Evolutionary conservation across 2,113 vertebrate genomes (phyloP).

Genomic region (Todiramphus saurophagus): DNA sequence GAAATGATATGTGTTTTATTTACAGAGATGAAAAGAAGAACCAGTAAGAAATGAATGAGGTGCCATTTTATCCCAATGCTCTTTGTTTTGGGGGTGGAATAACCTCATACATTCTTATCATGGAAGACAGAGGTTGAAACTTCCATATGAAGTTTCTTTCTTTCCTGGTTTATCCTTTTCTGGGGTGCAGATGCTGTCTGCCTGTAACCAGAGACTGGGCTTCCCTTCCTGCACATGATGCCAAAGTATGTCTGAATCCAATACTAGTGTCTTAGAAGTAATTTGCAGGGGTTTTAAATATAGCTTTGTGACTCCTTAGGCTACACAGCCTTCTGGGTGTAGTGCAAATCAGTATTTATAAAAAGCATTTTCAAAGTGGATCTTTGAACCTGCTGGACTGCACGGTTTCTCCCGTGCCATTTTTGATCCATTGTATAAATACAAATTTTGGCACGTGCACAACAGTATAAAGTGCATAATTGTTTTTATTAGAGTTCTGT

Average conservation of each 20-base stretch:
- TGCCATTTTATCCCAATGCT: neutral
- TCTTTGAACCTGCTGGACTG: constrained; percentile 54
- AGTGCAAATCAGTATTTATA: constrained; percentile 13
- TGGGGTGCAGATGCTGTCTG: constrained; percentile 56
- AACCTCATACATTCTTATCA: constrained; percentile 7
- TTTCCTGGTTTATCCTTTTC: constrained; percentile 48
- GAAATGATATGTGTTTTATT: neutral
- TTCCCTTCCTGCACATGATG: constrained; percentile 33
- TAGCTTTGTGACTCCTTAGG: constrained; percentile 8
- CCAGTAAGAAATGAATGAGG: neutral
- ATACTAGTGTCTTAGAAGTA: constrained; percentile 24
- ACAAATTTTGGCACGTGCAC: constrained; percentile 53
- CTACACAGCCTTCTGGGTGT: neutral
- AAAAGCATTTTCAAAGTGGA: constrained; percentile 45
- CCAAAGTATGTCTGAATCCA: constrained; percentile 44
- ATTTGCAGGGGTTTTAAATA: constrained; percentile 36
- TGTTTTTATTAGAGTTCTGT: constrained; percentile 70
- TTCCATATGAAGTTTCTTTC: constrained; percentile 41
- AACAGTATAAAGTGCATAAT: constrained; percentile 56
- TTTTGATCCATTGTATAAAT: constrained; percentile 60
- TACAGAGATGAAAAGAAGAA: neutral
- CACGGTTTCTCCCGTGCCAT: constrained; percentile 1
- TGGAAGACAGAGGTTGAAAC: constrained; percentile 29
- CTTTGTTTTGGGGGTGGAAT: neutral
- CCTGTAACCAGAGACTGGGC: neutral